Evolutionary conservation across 2,113 vertebrate genomes (phyloP), one percentile per base, ranked within the genome.

Genomic region (Corvus hawaiiensis): DNA sequence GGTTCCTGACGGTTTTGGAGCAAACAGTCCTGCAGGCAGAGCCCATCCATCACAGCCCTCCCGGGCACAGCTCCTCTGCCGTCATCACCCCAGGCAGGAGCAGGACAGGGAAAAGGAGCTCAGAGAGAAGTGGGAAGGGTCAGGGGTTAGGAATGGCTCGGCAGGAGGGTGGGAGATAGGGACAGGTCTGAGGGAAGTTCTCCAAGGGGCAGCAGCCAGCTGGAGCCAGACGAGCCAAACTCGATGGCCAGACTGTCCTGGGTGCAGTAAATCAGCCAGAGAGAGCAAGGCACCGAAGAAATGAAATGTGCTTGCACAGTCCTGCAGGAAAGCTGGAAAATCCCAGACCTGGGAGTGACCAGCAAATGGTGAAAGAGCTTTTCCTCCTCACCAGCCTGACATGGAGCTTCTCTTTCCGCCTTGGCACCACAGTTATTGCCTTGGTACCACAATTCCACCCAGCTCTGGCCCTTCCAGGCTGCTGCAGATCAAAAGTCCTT

Each of bases 201-300:
- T 67, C 27, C 76, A 13, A 23, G 3, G 7, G 43, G 23, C 73
- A 82, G 84, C 76, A 69, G 84, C 39, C 48, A 33, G 76, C 72
- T 48, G 86, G 79, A 90, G 46, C 79, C 85, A 56, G 33, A 56
- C 58, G 22, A 61, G 74, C n/a, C 7, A 1, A 46, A 5, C 51
- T 74, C 24, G 0, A 8, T 10, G 54, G 30, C 44, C 86, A 92
- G 93, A 61, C 85, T 41, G 49, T 6, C 67, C 11, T 44, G 74
- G 52, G 61, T 4, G 8, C 64, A 48, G 48, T 54, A 73, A 93
- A 87, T 93, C 84, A 94, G 87, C 32, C 83, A 27, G 10, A 10
- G 75, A 5, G 22, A 41, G 59, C 15, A 6, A 43, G 46, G n/a
- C 21, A 4, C 5, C 0, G 0, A 33, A 58, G 48, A 13, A 3